Evolutionary conservation across 2,113 vertebrate species (phyloP).

Genomic region (Vidua chalybeata): DNA sequence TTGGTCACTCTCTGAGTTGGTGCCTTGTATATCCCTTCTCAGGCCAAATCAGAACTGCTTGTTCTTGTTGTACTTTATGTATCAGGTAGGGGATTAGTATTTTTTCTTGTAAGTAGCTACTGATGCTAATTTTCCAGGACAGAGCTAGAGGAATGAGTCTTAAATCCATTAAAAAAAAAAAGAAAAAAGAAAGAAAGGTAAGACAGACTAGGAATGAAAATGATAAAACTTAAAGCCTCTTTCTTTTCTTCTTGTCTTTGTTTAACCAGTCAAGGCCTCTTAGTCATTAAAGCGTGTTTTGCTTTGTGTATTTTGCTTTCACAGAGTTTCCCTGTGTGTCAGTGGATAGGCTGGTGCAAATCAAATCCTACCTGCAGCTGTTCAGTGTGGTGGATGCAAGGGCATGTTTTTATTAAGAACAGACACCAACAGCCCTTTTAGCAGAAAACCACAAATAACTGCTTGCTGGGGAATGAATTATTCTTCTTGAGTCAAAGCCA

Average conservation of each 20-base stretch:
- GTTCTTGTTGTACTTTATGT: neutral
- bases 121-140: neutral
- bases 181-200: too few species aligned
- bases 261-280: neutral
- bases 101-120: neutral
- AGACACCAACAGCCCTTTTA: neutral
- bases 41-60: neutral
- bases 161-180: neutral
- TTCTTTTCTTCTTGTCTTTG: neutral
- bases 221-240: neutral
- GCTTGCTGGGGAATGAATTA: neutral
- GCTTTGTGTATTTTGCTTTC: neutral
- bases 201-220: neutral
- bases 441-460: neutral
- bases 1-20: fast-evolving
- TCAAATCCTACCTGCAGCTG: neutral
- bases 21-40: neutral
- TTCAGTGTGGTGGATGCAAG: neutral
- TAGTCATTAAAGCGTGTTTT: neutral
- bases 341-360: neutral
- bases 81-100: neutral
- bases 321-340: neutral
- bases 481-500: neutral
- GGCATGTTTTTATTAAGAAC: neutral
- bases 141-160: neutral